phyloP scores from a whole-genome alignment of 1,140 invertebrate genomes.

The Yoshiicerus persimilis region DNA sequence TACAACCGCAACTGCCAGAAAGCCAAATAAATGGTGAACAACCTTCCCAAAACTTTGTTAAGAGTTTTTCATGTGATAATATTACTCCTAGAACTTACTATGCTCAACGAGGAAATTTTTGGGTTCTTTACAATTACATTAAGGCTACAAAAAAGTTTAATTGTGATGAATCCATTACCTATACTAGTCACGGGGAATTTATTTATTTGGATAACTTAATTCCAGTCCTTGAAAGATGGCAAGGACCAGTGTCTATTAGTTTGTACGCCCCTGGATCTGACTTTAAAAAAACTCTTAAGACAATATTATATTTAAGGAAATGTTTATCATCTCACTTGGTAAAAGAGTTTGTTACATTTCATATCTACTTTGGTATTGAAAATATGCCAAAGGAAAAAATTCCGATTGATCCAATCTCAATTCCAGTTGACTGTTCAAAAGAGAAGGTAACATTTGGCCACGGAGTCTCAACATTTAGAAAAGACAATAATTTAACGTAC shows the following conservation, averaged over 20 bases:
- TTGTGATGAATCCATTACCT: constrained; percentile 50
- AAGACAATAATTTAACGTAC: not conserved
- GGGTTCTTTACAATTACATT: constrained; percentile 54
- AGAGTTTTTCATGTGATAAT: constrained; percentile 37
- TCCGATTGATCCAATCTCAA: constrained; percentile 47
- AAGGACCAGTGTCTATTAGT: constrained; percentile 54
- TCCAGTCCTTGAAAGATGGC: constrained; percentile 53
- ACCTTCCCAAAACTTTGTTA: not conserved
- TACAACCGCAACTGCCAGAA: not conserved
- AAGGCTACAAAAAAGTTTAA: constrained; percentile 45
- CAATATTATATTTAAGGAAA: constrained; percentile 26
- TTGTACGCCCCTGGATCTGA: constrained; percentile 53
- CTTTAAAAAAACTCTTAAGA: constrained; percentile 49
- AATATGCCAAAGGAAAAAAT: not conserved
- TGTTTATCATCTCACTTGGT: not conserved
- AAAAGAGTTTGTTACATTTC: not conserved
- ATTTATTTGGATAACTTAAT: constrained; percentile 54
- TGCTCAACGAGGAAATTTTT: constrained; percentile 51
- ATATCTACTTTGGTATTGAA: not conserved
- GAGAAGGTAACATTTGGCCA: constrained; percentile 19
- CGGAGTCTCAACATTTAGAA: constrained; percentile 32
- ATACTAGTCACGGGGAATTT: constrained; percentile 54
- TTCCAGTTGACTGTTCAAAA: constrained; percentile 29
- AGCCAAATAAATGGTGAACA: not conserved
- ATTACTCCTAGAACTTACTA: constrained; percentile 26